A percentile compares a stretch with the other conserved stretches of the same genome.
Evolutionary conservation across 2,888 invertebrate species (phyloP).

Genomic region (Eustalomyia histrio): DNA sequence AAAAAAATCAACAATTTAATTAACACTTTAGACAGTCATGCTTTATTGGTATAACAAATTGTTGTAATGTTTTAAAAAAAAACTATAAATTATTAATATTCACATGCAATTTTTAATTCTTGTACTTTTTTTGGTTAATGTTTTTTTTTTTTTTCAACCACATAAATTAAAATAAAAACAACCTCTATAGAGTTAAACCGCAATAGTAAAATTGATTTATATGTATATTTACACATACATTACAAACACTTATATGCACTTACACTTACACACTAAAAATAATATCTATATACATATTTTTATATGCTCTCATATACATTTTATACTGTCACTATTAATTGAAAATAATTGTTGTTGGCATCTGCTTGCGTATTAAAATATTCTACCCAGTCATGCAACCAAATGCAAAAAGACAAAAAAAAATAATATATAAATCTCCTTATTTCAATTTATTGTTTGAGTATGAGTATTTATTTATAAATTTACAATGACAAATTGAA

Average conservation of each 20-base stretch:
- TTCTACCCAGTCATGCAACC: background rate
- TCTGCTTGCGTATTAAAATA: constrained; percentile 27
- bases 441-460: background rate
- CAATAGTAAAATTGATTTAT: constrained; percentile 41
- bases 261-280: background rate
- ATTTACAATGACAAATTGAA: constrained; percentile 25
- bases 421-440: constrained; percentile 1
- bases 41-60: background rate
- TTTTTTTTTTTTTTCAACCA: constrained; percentile 19
- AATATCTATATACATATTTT: too few species aligned
- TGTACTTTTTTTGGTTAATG: too few species aligned
- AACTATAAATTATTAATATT: constrained; percentile 37
- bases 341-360: constrained; percentile 62
- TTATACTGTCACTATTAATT: constrained; percentile 56
- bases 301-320: background rate
- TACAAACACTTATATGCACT: constrained; percentile 1
- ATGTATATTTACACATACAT: background rate
- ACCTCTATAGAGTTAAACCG: constrained; percentile 36
- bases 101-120: constrained; percentile 1
- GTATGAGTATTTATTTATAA: constrained; percentile 2
- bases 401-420: background rate
- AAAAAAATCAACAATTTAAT: constrained; percentile 46
- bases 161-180: constrained; percentile 26
- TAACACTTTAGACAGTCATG: constrained; percentile 46
- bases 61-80: background rate